A percentile compares a stretch with the other conserved stretches of the same genome.
phyloP scores from a whole-genome alignment of 2,888 invertebrate species.

The Peribatodes rhomboidaria region DNA sequence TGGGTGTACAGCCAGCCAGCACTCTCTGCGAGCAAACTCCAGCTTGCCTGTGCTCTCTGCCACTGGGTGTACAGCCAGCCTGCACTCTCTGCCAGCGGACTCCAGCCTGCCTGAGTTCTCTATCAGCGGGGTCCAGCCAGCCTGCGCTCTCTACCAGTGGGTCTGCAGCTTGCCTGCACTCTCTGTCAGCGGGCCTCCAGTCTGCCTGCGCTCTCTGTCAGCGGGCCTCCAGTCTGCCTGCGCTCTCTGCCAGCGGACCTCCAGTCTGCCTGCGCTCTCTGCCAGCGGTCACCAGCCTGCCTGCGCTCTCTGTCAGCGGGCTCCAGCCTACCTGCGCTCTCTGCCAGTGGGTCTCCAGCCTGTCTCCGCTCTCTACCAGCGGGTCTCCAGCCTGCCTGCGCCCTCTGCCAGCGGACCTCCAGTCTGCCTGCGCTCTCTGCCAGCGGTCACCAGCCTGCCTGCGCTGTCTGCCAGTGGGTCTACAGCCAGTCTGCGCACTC shows the following conservation, averaged over 20 bases:
- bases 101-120: constrained; percentile 1
- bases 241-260: neutral
- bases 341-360: neutral
- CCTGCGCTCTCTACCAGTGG: neutral
- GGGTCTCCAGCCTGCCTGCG: constrained; percentile 11
- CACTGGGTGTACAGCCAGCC: too few relatives aligned
- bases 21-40: neutral
- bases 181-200: too few relatives aligned
- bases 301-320: too few relatives aligned
- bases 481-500: neutral
- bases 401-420: neutral
- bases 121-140: neutral
- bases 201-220: neutral
- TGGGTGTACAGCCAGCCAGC: neutral
- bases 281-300: neutral
- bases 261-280: neutral
- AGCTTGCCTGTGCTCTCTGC: neutral
- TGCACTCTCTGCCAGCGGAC: neutral
- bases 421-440: neutral
- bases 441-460: constrained; percentile 2
- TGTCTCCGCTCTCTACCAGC: constrained; percentile 17
- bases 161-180: constrained; percentile 2
- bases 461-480: neutral
- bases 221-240: neutral
- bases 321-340: constrained; percentile 7